These are phyloP conservation scores for Macrostomum lignano DNA, from an alignment of 1,140 invertebrate genomes.

Conservation along the genomic window DNA sequence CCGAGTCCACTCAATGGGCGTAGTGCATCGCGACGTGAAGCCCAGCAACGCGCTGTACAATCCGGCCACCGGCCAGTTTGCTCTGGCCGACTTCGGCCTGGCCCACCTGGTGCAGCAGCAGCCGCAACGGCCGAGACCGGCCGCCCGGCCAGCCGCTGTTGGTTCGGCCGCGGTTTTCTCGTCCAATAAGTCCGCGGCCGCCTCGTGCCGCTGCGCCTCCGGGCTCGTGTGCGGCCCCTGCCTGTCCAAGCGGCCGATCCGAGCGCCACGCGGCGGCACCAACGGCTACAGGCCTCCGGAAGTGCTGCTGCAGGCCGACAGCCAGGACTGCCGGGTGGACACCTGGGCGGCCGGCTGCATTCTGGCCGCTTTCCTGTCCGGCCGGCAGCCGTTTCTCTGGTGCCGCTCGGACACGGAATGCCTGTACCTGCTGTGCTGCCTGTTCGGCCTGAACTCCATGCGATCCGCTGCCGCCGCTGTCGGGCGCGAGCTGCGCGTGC, in stretches of 20 bases:
- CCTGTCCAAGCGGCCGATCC: slow-evolving; percentile 31
- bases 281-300: slow-evolving; percentile 61
- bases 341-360: slow-evolving; percentile 64
- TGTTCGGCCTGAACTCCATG: slow-evolving; percentile 44
- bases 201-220: not conserved
- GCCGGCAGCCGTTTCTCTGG: slow-evolving; percentile 51
- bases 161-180: slow-evolving; percentile 5
- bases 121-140: slow-evolving; percentile 6
- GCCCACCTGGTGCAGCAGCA: slow-evolving; percentile 32
- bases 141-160: slow-evolving; percentile 4
- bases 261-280: slow-evolving; percentile 53
- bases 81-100: slow-evolving; percentile 48
- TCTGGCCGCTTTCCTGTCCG: slow-evolving; percentile 44
- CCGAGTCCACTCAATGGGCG: slow-evolving; percentile 49
- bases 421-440: slow-evolving; percentile 47
- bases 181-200: not conserved
- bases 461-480: slow-evolving; percentile 33
- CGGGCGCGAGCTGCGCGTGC: too few species aligned
- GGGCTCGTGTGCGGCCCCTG: slow-evolving; percentile 21
- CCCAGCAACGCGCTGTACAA: slow-evolving; percentile 69
- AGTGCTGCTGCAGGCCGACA: slow-evolving; percentile 43
- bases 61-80: slow-evolving; percentile 36
- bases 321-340: slow-evolving; percentile 51
- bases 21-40: slow-evolving; percentile 73
- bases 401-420: slow-evolving; percentile 48